Conservation (phyloP, 2,888 invertebrate genomes). For the Hesperia comma region DNA sequence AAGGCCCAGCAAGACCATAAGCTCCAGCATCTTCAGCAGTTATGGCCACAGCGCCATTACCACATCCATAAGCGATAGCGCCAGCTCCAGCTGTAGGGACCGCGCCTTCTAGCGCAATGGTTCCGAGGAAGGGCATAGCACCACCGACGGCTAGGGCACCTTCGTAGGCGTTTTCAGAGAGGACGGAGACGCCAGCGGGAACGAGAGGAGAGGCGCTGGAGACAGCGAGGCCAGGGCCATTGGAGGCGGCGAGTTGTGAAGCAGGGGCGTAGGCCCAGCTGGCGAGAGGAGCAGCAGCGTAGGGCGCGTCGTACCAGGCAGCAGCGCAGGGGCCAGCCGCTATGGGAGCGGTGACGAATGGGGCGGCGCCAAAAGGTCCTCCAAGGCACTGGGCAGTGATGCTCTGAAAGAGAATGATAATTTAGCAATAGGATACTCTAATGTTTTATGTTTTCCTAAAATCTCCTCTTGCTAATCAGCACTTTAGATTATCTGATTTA, state of each 20-base stretch:
- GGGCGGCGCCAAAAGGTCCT: constrained; percentile 13
- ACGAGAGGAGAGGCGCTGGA: constrained; percentile 53
- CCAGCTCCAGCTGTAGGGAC: constrained; percentile 55
- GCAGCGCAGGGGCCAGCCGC: constrained; percentile 38
- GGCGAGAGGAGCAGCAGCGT: constrained; percentile 23
- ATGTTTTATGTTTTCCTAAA: no score
- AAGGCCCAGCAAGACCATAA: constrained; percentile 33
- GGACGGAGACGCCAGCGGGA: constrained; percentile 52
- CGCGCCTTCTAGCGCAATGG: constrained; percentile 50
- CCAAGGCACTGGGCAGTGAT: constrained; percentile 7
- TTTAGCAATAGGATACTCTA: no score
- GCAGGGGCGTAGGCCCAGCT: constrained; percentile 37
- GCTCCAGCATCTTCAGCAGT: constrained; percentile 24
- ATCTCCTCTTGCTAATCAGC: no score
- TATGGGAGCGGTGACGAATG: constrained; percentile 20
- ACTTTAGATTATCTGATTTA: no score
- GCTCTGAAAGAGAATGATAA: not conserved
- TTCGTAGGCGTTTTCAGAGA: constrained; percentile 54
- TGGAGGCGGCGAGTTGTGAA: constrained; percentile 42
- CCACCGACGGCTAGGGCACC: constrained; percentile 42
- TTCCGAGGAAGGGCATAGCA: constrained; percentile 44
- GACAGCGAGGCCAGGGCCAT: constrained; percentile 40
- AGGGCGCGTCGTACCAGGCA: constrained; percentile 18
- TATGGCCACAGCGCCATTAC: constrained; percentile 26
- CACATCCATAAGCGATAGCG: constrained; percentile 45